Evolutionary conservation across 2,888 invertebrate species (phyloP).

Genomic region (Phalera bucephala): DNA sequence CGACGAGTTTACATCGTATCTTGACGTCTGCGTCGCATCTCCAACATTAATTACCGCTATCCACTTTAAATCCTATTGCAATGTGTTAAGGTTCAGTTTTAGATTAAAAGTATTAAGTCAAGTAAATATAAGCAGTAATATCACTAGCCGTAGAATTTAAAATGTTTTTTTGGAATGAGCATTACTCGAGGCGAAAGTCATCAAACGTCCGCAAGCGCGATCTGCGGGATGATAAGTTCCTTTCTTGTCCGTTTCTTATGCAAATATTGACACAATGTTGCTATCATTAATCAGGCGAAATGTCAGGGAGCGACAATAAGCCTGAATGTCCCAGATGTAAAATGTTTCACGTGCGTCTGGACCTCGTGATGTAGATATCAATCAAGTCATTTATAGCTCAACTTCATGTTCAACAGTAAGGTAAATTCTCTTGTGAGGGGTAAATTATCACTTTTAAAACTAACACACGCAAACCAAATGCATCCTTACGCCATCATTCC

Average conservation of each 20-base stretch:
- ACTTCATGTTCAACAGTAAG: constrained; percentile 1
- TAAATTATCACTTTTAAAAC: no score
- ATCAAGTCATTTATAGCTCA: constrained; percentile 42
- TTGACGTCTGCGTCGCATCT: constrained; percentile 39
- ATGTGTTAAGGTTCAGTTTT: constrained; percentile 32
- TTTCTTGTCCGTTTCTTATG: constrained; percentile 79
- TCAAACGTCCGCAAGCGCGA: constrained; percentile 62
- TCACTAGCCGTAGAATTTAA: constrained; percentile 33
- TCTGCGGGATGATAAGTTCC: constrained; percentile 69
- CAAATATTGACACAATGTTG: constrained; percentile 80
- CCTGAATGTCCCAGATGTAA: constrained; percentile 45
- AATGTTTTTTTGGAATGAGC: constrained; percentile 17
- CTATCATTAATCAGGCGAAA: constrained; percentile 75
- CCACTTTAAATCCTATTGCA: constrained; percentile 37
- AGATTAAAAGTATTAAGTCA: constrained; percentile 6
- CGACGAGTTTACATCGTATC: constrained; percentile 58
- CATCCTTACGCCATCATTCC: no score
- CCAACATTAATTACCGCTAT: constrained; percentile 15
- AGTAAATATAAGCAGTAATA: constrained; percentile 31
- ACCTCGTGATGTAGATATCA: constrained; percentile 44
- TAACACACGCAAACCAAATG: no score
- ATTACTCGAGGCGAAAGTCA: constrained; percentile 59
- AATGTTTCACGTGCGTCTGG: constrained; percentile 40
- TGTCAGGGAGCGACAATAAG: constrained; percentile 55
- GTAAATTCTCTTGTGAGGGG: no score